Evolutionary conservation across 2,113 vertebrate species (phyloP).

Genomic region (Cervus canadensis): DNA sequence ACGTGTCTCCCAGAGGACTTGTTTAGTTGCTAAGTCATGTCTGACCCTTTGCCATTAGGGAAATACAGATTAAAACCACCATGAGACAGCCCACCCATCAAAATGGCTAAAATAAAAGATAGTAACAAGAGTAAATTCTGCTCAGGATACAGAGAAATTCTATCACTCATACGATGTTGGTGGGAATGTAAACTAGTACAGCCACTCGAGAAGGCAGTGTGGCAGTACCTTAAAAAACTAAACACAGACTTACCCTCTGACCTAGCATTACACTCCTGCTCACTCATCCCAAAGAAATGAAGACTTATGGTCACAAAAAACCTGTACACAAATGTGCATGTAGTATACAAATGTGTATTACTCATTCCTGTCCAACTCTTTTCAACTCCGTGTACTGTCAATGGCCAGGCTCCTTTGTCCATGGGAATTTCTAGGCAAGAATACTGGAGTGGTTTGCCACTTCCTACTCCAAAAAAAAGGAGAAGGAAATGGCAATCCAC

Average conservation of each 20-base stretch:
- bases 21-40: background rate
- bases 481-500: no score
- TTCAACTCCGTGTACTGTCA: accelerated
- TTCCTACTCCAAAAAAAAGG: background rate
- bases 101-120: background rate
- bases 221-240: background rate
- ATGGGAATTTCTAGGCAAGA: background rate
- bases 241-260: background rate
- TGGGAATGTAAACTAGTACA: background rate
- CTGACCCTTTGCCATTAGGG: background rate
- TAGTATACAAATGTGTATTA: no score
- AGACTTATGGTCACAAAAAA: background rate
- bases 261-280: background rate
- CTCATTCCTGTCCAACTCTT: background rate
- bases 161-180: background rate
- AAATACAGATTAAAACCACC: background rate
- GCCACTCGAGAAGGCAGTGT: background rate
- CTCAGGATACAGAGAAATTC: background rate
- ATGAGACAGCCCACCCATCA: background rate
- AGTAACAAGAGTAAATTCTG: background rate
- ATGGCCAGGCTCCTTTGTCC: background rate
- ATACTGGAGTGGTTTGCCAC: background rate
- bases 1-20: background rate
- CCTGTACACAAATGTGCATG: background rate
- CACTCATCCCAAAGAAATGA: background rate